Conservation (phyloP, 2,888 invertebrate species). For the Polia nebulosa region DNA sequence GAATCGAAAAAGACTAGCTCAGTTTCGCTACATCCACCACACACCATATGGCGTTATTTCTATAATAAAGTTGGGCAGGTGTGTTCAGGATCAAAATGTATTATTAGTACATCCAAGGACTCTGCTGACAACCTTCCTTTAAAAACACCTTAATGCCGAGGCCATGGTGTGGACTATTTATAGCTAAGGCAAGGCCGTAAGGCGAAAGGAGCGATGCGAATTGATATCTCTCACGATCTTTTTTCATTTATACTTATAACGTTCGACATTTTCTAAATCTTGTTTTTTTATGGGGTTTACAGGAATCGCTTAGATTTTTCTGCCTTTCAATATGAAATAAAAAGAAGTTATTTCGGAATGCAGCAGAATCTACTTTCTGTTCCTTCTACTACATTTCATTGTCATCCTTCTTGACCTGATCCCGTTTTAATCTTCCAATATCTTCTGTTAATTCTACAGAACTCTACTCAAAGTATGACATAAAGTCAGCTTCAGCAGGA, state of each 20-base stretch:
- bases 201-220: conserved; percentile 14
- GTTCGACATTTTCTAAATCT: background rate
- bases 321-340: background rate
- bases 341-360: background rate
- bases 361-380: background rate
- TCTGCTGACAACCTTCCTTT: conserved; percentile 22
- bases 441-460: background rate
- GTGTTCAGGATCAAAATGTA: conserved; percentile 13
- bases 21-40: background rate
- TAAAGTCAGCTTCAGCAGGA: background rate
- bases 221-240: conserved; percentile 24
- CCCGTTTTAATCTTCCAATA: background rate
- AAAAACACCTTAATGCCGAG: conserved; percentile 33
- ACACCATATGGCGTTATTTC: conserved; percentile 1
- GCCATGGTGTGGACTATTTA: conserved; percentile 38
- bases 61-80: conserved; percentile 16
- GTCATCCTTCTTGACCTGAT: background rate
- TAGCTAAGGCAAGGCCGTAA: conserved; percentile 32
- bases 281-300: background rate
- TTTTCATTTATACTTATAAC: too few relatives aligned
- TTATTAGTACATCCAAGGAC: conserved; percentile 29
- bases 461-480: background rate
- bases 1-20: background rate
- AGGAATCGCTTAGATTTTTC: background rate
- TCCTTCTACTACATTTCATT: background rate